Evolutionary conservation across 2,888 invertebrate species (phyloP).

Genomic region (Polyommatus iphigenia): DNA sequence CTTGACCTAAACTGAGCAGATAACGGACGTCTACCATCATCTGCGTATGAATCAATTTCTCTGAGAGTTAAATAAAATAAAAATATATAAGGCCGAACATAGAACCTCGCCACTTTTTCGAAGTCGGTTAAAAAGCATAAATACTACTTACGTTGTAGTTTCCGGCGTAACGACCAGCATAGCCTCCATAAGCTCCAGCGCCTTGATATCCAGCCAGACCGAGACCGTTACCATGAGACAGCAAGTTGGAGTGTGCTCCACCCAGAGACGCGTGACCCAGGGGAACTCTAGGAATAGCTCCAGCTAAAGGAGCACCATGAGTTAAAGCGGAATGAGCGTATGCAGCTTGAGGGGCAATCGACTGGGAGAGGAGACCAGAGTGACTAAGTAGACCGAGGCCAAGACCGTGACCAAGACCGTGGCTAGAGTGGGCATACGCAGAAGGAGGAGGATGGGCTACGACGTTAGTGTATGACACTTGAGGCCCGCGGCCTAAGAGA

Average conservation of each 20-base stretch:
- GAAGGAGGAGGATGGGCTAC: constrained; percentile 7
- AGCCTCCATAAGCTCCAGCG: constrained; percentile 19
- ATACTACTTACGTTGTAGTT: constrained; percentile 49
- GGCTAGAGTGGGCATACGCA: not conserved
- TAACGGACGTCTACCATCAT: too few species aligned
- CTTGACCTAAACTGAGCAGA: too few species aligned
- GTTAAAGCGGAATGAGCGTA: constrained; percentile 43
- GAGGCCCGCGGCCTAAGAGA: not conserved
- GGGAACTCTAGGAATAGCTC: constrained; percentile 26
- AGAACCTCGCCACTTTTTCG: too few species aligned
- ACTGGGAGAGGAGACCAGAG: constrained; percentile 4
- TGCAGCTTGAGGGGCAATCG: constrained; percentile 35
- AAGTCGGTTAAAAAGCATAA: too few species aligned
- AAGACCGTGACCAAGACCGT: not conserved
- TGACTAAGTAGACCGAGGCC: not conserved
- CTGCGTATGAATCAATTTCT: too few species aligned
- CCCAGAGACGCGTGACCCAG: constrained; percentile 23
- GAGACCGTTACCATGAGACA: not conserved
- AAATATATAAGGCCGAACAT: too few species aligned
- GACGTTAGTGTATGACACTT: not conserved
- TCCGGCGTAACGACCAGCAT: constrained; percentile 36
- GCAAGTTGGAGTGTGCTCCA: not conserved
- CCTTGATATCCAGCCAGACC: constrained; percentile 6
- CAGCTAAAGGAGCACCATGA: constrained; percentile 38
- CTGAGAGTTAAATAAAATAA: too few species aligned